These are phyloP conservation scores for Gadus chalcogrammus DNA, from an alignment of 2,113 vertebrate genomes.

Conservation along the genomic window DNA sequence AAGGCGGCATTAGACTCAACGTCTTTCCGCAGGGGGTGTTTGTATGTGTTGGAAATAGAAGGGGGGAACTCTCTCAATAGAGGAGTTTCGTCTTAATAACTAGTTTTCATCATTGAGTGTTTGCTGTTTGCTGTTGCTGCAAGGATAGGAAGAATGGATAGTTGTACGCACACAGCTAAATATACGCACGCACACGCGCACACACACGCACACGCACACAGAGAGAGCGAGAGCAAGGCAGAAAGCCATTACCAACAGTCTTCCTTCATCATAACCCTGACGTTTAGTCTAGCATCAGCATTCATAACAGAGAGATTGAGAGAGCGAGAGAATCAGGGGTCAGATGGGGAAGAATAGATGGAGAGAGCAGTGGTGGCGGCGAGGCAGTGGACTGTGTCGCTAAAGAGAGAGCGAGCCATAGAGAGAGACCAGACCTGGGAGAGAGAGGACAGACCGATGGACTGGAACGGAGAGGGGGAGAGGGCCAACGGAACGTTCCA, in stretches of 20 bases:
- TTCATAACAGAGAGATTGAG: slow-evolving; percentile 36
- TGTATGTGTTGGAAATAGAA: no score
- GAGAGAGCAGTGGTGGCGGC: slow-evolving; percentile 26
- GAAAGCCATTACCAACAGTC: slow-evolving; percentile 50
- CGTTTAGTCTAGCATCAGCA: slow-evolving; percentile 42
- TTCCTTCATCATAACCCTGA: slow-evolving; percentile 55
- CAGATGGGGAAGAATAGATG: slow-evolving; percentile 14
- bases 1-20: no score
- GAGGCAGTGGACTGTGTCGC: no score
- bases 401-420: no score
- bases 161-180: neutral
- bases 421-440: neutral
- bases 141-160: no score
- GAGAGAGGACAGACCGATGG: neutral
- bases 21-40: no score
- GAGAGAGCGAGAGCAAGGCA: neutral
- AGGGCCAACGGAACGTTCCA: slow-evolving; percentile 44
- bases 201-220: neutral
- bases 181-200: slow-evolving; percentile 1
- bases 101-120: no score
- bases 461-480: slow-evolving; percentile 6
- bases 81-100: no score
- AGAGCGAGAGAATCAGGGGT: neutral
- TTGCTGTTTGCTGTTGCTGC: no score
- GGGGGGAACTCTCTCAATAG: neutral